Evolutionary conservation across 2,888 invertebrate genomes (phyloP), one percentile per base, ranked within the genome.

Genomic region (Urechis unicinctus): DNA sequence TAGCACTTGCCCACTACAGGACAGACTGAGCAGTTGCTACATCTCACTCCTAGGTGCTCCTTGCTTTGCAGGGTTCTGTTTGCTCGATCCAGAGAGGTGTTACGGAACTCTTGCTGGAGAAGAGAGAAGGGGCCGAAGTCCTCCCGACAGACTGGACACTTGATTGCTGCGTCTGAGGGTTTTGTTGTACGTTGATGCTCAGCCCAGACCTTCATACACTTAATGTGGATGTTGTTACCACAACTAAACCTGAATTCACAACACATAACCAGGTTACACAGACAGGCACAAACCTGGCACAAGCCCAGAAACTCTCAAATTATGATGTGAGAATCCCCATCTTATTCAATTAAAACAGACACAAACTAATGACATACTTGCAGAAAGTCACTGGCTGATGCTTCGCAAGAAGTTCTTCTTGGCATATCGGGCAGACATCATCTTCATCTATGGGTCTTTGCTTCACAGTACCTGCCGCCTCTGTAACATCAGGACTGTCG

Each of bases 191-290:
- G 68, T 61, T 78, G 77, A 58, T 78, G 78, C 46, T 77, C 75
- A 0, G 78, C 75, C 74, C 76, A 78, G 4, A 78, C 68, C 58
- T 72, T 72, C 78, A 78, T 78, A 65, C 78, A 78, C 53, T 78
- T 76, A 29, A 78, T 75, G 63, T 78, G 78, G 4, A 78, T 70
- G 56, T 69, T 78, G 66, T 78, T 78, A 3, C 78, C 78, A 67
- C 78, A 78, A 1, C 75, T 72, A 67, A 70, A 74, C 51, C 78
- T 75, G 46, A 25, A 31, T 25, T 1, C 6, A 36, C 13, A 1
- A 36, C 30, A 25, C 13, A 13, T 28, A 13, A 6, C 13, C n/a
- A n/a, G n/a, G n/a, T n/a, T n/a, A n/a, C n/a, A n/a, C n/a, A n/a
- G n/a, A n/a, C n/a, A n/a, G n/a, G n/a, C n/a, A n/a, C n/a, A n/a